Base-by-base conservation (phyloP, 2,888 invertebrate genomes). In the Toxonevra muliebris region DNA sequence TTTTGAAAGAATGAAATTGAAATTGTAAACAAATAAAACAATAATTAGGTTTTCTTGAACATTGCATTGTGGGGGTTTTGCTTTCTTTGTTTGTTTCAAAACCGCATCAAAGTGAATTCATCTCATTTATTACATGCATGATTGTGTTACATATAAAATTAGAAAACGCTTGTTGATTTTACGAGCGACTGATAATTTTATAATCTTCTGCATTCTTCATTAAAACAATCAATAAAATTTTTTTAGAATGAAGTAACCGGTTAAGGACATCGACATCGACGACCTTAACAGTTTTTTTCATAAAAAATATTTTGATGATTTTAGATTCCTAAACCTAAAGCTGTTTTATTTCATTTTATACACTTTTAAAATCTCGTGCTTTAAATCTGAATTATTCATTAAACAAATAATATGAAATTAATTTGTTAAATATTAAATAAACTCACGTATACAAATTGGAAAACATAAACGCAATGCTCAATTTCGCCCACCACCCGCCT, bases 1-100 rank as follows among this genome's bases (percentile, higher is more conserved):
- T 77, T 78, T 76, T 75, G 75, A 75, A 75, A 76, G 70, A 71
- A 73, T 73, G 68, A 76, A 76, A 76, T 66, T 60, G 69, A 70
- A 69, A 74, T 72, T 74, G 71, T 77, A 78, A 77, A 77, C 76
- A 77, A 77, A 78, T 76, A 75, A 75, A 72, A 71, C 70, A 74
- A 74, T 77, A 73, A 76, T 74, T 71, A 68, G 66, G 50, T 67
- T 74, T 66, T 70, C 62, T 63, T 61, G 55, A 43, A 30, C 30
- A 30, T 30, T 30, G 30, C 30, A 30, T 30, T 30, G 30, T 4
- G 30, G 30, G 7, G 30, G 30, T 30, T 30, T 30, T 30, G 30
- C 30, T 30, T 30, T 30, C 17, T 54, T 17, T 1, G 13, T 20
- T 12, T 20, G 19, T 54, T 54, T 54, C 20, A 30, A 19, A 17